These are phyloP conservation scores for Ennomos fuscantarius DNA, from an alignment of 2,888 invertebrate species.

Conservation along the genomic window DNA sequence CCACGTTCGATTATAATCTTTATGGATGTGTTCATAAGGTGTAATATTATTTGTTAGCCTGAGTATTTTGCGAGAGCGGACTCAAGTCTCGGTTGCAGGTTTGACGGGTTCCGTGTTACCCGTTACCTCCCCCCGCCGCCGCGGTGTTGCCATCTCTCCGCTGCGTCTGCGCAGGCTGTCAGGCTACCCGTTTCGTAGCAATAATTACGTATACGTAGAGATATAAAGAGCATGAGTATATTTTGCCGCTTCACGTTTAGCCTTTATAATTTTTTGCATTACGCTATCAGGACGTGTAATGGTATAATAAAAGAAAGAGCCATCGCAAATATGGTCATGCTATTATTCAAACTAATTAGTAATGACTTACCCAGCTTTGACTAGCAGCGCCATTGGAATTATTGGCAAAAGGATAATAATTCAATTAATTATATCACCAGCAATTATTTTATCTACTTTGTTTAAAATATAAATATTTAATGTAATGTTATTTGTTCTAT, in stretches of 20 bases:
- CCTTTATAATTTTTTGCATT: slow-evolving; percentile 29
- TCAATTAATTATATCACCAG: no score
- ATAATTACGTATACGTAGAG: slow-evolving; percentile 45
- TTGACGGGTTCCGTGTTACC: slow-evolving; percentile 83
- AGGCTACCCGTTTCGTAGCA: slow-evolving; percentile 53
- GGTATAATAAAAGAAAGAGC: slow-evolving; percentile 21
- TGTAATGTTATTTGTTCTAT: no score
- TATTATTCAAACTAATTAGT: no score
- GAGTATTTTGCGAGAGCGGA: slow-evolving; percentile 75
- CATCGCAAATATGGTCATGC: background rate
- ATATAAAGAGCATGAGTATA: slow-evolving; percentile 48
- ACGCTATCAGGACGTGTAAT: slow-evolving; percentile 20
- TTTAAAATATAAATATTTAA: no score
- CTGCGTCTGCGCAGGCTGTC: slow-evolving; percentile 57
- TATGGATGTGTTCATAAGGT: slow-evolving; percentile 29
- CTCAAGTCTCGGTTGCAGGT: slow-evolving; percentile 71
- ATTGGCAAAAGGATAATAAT: no score
- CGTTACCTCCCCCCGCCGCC: slow-evolving; percentile 52
- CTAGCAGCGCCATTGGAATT: no score
- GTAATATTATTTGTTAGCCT: slow-evolving; percentile 36
- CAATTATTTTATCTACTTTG: no score
- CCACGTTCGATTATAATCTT: slow-evolving; percentile 5
- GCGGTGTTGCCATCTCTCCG: slow-evolving; percentile 43
- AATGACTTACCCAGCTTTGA: no score
- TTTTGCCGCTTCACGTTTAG: slow-evolving; percentile 31